phyloP scores from a whole-genome alignment of 2,797 vertebrate species.

The Brachymystax lenok region DNA sequence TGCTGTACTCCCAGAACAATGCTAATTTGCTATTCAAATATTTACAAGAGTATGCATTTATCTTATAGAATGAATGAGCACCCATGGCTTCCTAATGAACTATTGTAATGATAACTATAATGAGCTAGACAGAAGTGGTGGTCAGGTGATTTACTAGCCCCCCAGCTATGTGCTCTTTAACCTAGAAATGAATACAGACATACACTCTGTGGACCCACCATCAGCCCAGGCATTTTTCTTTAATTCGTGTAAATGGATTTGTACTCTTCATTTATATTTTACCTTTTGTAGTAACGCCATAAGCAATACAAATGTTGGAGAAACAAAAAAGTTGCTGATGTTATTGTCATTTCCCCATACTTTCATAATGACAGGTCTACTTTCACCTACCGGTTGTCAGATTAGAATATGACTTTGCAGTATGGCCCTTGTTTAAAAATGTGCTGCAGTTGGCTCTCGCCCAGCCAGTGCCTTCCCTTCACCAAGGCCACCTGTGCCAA shows the following conservation, averaged over 20 bases:
- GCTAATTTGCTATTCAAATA: background rate
- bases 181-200: background rate
- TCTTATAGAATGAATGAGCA: background rate
- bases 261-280: background rate
- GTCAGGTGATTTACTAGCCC: background rate
- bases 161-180: background rate
- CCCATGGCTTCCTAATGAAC: background rate
- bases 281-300: background rate
- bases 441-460: background rate
- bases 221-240: background rate
- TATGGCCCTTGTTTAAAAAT: background rate
- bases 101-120: background rate
- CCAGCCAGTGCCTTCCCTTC: background rate
- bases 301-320: background rate
- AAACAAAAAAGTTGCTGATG: background rate
- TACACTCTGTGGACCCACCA: background rate
- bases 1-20: background rate
- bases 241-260: background rate
- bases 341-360: background rate
- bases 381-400: background rate
- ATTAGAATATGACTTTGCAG: background rate
- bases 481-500: conserved; percentile 3
- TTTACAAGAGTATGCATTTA: background rate
- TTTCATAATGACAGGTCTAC: background rate
- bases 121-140: background rate